phyloP scores from a whole-genome alignment of 2,888 invertebrate species.

The Stenotaenia linearis region DNA sequence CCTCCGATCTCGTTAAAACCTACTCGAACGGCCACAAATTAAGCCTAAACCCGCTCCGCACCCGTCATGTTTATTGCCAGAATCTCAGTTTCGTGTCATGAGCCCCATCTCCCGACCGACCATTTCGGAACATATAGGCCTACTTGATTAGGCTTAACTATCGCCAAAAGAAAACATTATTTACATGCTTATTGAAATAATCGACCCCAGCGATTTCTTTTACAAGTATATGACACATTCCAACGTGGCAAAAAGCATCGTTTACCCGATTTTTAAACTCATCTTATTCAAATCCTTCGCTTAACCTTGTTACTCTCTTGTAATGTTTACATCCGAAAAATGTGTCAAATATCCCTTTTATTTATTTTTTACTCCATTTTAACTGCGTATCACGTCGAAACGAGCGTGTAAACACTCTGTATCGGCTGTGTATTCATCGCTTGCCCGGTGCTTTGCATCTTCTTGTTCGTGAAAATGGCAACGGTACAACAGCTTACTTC shows the following conservation, averaged over 20 bases:
- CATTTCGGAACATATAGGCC: slow-evolving; percentile 14
- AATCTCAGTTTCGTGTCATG: slow-evolving; percentile 19
- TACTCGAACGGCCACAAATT: not conserved
- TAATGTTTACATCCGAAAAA: slow-evolving; percentile 2
- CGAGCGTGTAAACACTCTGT: not conserved
- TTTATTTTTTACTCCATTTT: not conserved
- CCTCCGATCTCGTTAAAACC: not conserved
- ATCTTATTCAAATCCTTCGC: not conserved
- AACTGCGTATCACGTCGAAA: not conserved
- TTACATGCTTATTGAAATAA: not conserved
- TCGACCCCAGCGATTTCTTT: not conserved
- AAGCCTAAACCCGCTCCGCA: not conserved
- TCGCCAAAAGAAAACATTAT: not conserved
- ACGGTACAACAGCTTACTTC: not conserved
- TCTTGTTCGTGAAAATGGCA: not conserved
- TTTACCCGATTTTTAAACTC: not conserved
- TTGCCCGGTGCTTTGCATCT: not conserved
- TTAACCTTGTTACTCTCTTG: not conserved
- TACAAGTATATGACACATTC: not conserved
- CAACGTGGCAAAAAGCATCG: not conserved
- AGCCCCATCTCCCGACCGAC: slow-evolving; percentile 14
- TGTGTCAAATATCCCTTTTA: not conserved
- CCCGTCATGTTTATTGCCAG: not conserved
- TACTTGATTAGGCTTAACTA: slow-evolving; percentile 11
- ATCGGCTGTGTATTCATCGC: not conserved